Evolutionary conservation across 2,113 vertebrate genomes (phyloP), one percentile per base, ranked within the genome.

Genomic region (Nestor notabilis): DNA sequence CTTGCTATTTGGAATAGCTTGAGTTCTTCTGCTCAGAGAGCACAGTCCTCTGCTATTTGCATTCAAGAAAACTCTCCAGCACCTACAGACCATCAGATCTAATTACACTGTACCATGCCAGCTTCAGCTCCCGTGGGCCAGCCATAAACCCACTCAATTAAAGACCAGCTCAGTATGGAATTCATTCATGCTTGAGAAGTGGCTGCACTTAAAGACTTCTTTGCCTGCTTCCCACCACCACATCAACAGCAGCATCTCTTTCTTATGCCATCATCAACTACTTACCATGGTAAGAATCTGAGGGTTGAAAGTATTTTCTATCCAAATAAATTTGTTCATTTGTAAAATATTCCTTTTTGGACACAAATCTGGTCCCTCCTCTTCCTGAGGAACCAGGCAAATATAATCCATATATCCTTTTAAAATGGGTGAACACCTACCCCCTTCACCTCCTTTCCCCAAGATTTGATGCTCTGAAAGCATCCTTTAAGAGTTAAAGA

Each of bases 281-380:
- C 44, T 23, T 41, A 20, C 21, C 24, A 10, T 0, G 25, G 9
- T 17, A 63, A 53, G 52, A 58, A 1, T 35, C 12, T 1, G 2
- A 16, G 10, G 2, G 18, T 17, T 81, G 14, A 24, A 79, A 76
- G 16, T 20, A 50, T 25, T 85, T 85, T 85, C 18, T 5, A 53
- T 1, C 1, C 28, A 70, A 83, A 64, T n/a, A 28, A 58, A 74
- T 60, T 43, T 0, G 7, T 19, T 39, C n/a, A 5, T 60, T 52
- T 19, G 7, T 65, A 46, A 25, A 68, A 50, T 81, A 60, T 2
- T 49, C 3, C 4, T 16, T 24, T 55, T 55, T n/a, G 21, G 35
- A 89, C 80, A 14, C 6, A 66, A 50, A 68, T 19, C 10, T 3
- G 1, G 4, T 33, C 23, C 33, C 16, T 58, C 11, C 19, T 5